Percentiles rank a stretch among this genome's conserved stretches.
Conservation (phyloP, 2,113 vertebrate genomes). For the Protobothrops flavoviridis region DNA sequence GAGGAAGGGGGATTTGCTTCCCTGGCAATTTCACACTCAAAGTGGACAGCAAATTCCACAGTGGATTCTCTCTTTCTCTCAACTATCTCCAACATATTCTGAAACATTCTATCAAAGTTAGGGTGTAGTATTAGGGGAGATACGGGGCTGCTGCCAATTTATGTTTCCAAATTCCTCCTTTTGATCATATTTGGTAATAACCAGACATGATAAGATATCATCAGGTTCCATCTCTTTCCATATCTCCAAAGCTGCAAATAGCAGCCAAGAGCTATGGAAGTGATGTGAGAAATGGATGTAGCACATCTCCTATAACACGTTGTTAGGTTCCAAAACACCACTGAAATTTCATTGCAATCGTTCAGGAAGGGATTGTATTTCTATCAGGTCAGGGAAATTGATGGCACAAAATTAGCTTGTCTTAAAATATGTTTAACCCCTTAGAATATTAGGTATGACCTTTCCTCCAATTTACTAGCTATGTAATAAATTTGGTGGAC, state of each 20-base stretch:
- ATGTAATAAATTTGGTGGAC: conserved; percentile 30
- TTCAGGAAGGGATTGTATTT: background rate
- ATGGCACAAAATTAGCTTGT: background rate
- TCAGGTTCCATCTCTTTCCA: background rate
- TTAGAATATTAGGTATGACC: conserved; percentile 29
- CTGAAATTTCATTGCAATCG: background rate
- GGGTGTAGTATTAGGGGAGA: background rate
- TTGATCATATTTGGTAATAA: background rate
- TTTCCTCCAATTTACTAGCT: conserved; percentile 12
- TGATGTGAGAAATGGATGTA: background rate
- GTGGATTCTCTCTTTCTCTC: background rate
- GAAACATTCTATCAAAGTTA: background rate
- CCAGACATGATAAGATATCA: background rate
- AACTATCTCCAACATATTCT: background rate
- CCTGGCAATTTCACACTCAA: background rate
- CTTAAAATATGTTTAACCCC: conserved; percentile 11
- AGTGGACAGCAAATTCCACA: background rate
- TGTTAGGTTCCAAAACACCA: background rate
- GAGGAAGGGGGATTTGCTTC: background rate
- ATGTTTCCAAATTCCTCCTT: background rate
- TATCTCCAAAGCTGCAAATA: background rate
- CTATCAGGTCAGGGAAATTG: background rate
- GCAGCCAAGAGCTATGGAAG: background rate
- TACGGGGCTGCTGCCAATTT: background rate
- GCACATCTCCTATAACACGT: background rate